A percentile compares a stretch with the other conserved stretches of the same genome.
Conservation (phyloP, 2,888 invertebrate genomes). For the Orthonevra nobilis region DNA sequence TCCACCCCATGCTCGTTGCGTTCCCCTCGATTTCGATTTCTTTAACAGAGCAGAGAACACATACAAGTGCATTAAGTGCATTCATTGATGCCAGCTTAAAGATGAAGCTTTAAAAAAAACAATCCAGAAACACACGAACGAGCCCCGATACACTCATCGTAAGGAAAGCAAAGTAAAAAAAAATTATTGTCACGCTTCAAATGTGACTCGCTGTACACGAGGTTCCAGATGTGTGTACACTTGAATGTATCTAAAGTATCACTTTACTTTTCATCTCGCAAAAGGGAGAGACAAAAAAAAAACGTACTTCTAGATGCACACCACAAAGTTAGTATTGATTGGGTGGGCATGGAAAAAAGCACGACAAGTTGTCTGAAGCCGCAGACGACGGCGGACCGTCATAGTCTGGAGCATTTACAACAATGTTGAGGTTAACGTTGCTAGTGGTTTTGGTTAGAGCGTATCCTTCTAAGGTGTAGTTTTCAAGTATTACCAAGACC, state of each 20-base stretch:
- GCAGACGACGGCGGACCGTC: slow-evolving; percentile 68
- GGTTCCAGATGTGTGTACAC: slow-evolving; percentile 23
- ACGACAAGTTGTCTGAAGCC: slow-evolving; percentile 66
- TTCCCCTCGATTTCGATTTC: too few species aligned
- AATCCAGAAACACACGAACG: slow-evolving; percentile 17
- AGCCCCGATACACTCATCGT: too few species aligned
- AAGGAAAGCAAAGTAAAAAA: neutral
- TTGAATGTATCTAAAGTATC: slow-evolving; percentile 58
- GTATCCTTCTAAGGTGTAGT: slow-evolving; percentile 32
- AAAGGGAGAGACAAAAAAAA: slow-evolving; percentile 9
- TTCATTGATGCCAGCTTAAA: slow-evolving; percentile 67
- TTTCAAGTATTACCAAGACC: slow-evolving; percentile 40
- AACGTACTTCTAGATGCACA: slow-evolving; percentile 12
- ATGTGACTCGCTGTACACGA: slow-evolving; percentile 34
- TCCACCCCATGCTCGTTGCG: neutral
- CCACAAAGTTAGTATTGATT: slow-evolving; percentile 64
- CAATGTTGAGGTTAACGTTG: slow-evolving; percentile 55
- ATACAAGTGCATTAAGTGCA: slow-evolving; percentile 69
- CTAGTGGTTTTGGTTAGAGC: slow-evolving; percentile 9
- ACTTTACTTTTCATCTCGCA: slow-evolving; percentile 64
- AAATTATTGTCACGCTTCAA: slow-evolving; percentile 63
- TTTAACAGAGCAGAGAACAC: slow-evolving; percentile 46
- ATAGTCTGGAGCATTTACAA: slow-evolving; percentile 64
- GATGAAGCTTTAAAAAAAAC: slow-evolving; percentile 62
- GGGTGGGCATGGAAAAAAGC: slow-evolving; percentile 26